Percentiles rank a stretch among this genome's conserved stretches.
phyloP scores from a whole-genome alignment of 2,113 vertebrate genomes.

The Antennarius striatus region DNA sequence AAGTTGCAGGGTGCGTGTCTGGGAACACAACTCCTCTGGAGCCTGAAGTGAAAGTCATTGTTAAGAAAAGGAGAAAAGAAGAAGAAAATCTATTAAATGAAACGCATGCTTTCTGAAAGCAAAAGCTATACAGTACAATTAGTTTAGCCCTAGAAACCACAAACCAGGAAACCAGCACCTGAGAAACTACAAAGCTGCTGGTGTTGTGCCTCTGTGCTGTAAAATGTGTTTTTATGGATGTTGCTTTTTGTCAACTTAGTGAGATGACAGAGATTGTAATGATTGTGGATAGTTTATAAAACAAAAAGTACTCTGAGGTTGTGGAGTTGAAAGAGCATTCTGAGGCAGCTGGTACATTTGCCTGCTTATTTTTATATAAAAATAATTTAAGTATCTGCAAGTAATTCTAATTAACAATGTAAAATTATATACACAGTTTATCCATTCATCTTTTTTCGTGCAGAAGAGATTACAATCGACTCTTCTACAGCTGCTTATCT shows the following conservation, averaged over 20 bases:
- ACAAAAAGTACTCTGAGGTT: too few species aligned
- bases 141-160: neutral
- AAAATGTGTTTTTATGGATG: constrained; percentile 6
- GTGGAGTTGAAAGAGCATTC: too few species aligned
- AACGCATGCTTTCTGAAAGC: neutral
- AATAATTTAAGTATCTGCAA: too few species aligned
- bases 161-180: too few species aligned
- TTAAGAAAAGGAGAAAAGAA: neutral
- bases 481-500: too few species aligned
- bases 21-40: constrained; percentile 77
- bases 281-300: neutral
- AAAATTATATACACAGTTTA: too few species aligned
- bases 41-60: constrained; percentile 59
- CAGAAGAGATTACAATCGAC: too few species aligned
- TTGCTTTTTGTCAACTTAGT: neutral
- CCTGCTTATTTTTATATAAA: too few species aligned
- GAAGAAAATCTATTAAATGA: neutral
- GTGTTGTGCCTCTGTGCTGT: neutral
- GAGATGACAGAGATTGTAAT: neutral
- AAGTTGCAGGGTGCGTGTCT: constrained; percentile 63
- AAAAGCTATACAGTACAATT: neutral
- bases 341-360: too few species aligned
- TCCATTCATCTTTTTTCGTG: too few species aligned
- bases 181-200: neutral
- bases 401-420: too few species aligned